A percentile compares a stretch with the other conserved stretches of the same genome.
Conservation (phyloP, 2,113 vertebrate genomes). For the Laticauda laticaudata region DNA sequence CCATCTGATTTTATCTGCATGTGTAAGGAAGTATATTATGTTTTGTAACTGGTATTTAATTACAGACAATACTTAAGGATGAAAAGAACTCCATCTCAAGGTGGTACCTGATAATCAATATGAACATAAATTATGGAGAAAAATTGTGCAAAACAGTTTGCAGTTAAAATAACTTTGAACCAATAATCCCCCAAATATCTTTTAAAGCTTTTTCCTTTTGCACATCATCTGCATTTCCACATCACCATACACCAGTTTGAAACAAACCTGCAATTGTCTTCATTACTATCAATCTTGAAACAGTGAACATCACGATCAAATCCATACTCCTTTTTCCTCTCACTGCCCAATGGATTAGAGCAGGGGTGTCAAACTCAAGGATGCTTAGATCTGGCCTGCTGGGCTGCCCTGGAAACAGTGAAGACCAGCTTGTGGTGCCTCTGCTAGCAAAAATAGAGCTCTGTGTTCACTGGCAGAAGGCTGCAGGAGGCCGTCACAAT, state of each 20-base stretch:
- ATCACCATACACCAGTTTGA: not conserved
- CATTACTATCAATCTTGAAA: not conserved
- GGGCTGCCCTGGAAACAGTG: too few species aligned
- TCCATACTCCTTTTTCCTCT: not conserved
- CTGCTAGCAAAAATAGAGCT: too few species aligned
- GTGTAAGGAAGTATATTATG: not conserved
- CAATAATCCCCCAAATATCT: not conserved
- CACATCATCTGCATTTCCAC: not conserved
- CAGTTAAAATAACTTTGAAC: not conserved
- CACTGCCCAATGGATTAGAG: not conserved
- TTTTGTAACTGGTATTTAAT: not conserved
- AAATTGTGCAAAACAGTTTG: not conserved
- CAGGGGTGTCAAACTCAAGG: not conserved
- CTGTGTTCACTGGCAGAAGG: too few species aligned
- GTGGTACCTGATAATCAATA: not conserved
- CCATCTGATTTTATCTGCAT: not conserved
- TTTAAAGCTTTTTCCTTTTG: not conserved
- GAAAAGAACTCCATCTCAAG: not conserved
- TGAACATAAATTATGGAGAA: not conserved
- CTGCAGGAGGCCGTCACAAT: too few species aligned
- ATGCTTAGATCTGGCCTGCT: too few species aligned
- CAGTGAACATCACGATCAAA: not conserved
- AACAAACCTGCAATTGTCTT: not conserved
- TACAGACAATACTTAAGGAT: not conserved
- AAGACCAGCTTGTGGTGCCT: too few species aligned